A percentile compares a stretch with the other conserved stretches of the same genome.
These are phyloP conservation scores for Cryptophagus acutangulus DNA, from an alignment of 2,888 invertebrate genomes.

Conservation along the genomic window DNA sequence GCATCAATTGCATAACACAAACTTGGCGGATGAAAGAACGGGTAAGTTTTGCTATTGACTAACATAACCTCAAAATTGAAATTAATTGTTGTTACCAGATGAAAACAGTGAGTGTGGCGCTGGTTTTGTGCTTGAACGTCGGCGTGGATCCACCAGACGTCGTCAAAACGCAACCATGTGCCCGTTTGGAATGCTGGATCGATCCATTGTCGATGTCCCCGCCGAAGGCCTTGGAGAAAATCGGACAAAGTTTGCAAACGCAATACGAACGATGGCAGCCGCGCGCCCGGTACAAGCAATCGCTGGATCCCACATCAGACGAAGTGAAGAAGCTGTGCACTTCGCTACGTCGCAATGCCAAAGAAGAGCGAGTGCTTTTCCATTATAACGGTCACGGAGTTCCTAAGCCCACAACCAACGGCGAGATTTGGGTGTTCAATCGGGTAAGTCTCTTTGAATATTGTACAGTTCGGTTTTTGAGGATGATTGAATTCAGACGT, in stretches of 20 bases:
- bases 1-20: conserved; percentile 61
- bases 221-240: conserved; percentile 86
- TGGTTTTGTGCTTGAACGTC: conserved; percentile 95
- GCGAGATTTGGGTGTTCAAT: conserved; percentile 99
- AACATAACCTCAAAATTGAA: background rate
- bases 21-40: conserved; percentile 92
- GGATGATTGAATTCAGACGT: conserved; percentile 61
- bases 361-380: conserved; percentile 96
- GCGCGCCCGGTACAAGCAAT: conserved; percentile 93
- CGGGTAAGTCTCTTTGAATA: conserved; percentile 55
- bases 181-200: conserved; percentile 95
- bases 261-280: conserved; percentile 99
- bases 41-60: conserved; percentile 49
- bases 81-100: conserved; percentile 56
- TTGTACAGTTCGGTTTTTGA: conserved; percentile 4
- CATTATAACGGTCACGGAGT: conserved; percentile 99
- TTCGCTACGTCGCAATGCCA: conserved; percentile 90
- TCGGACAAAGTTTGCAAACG: conserved; percentile 85
- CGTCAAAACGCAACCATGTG: conserved; percentile 94
- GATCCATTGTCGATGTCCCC: conserved; percentile 86
- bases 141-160: conserved; percentile 99
- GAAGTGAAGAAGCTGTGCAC: conserved; percentile 96
- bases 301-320: conserved; percentile 94
- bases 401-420: conserved; percentile 94
- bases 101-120: conserved; percentile 98